A percentile compares a stretch with the other conserved stretches of the same genome.
Evolutionary conservation across 2,888 invertebrate genomes (phyloP).

Genomic region (Siphlonurus alternatus): DNA sequence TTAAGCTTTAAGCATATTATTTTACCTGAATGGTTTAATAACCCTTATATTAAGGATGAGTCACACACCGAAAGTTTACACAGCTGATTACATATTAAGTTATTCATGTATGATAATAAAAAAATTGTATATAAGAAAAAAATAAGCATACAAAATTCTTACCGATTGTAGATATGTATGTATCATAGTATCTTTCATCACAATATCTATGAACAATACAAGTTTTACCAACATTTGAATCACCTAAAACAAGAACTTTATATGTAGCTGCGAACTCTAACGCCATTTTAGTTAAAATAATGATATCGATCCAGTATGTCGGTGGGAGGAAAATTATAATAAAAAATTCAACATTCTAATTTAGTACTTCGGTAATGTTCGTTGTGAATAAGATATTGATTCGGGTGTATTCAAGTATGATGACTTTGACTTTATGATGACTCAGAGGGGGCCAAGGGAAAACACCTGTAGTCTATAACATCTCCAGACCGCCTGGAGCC

Average conservation of each 20-base stretch:
- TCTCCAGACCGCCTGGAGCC: background rate
- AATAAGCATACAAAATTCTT: conserved; percentile 26
- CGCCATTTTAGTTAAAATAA: conserved; percentile 58
- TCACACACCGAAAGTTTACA: background rate
- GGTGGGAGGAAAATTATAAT: too few relatives aligned
- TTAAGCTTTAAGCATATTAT: too few relatives aligned
- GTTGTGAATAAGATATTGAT: too few relatives aligned
- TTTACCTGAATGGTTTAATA: too few relatives aligned
- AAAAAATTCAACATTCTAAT: too few relatives aligned
- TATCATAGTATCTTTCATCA: conserved; percentile 78
- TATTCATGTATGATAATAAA: background rate
- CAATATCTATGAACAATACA: conserved; percentile 81
- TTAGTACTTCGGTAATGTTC: too few relatives aligned
- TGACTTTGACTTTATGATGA: too few relatives aligned
- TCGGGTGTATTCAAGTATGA: too few relatives aligned
- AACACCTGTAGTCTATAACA: background rate
- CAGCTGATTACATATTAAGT: background rate
- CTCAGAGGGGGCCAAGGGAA: too few relatives aligned
- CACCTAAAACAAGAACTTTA: conserved; percentile 71
- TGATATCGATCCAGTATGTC: too few relatives aligned
- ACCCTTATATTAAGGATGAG: too few relatives aligned
- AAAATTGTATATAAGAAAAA: background rate
- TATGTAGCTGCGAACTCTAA: conserved; percentile 74
- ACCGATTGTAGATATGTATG: conserved; percentile 84
- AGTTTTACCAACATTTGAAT: conserved; percentile 81